Percentiles rank a stretch among this genome's conserved stretches.
Conservation (phyloP, 2,113 vertebrate genomes). For the Phoxinus phoxinus region DNA sequence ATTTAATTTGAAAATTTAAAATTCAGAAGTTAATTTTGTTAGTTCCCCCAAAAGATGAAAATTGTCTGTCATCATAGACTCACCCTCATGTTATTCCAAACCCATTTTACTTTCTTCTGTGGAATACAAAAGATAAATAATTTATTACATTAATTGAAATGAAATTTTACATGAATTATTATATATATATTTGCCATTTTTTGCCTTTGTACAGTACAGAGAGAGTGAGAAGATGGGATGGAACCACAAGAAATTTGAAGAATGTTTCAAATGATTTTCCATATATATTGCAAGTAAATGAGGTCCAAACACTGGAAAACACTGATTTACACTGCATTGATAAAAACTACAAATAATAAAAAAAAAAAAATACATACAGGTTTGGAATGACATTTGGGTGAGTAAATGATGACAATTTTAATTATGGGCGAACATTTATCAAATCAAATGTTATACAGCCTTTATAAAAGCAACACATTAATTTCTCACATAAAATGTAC, state of each 20-base stretch:
- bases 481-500: neutral
- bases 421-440: neutral
- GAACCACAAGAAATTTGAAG: too few species aligned
- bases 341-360: neutral
- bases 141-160: too few species aligned
- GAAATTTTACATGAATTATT: too few species aligned
- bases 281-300: too few species aligned
- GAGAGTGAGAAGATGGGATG: too few species aligned
- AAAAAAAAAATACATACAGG: neutral
- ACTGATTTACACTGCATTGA: too few species aligned
- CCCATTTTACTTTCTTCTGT: neutral
- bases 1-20: neutral
- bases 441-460: neutral
- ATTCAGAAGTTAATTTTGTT: neutral
- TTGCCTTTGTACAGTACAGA: too few species aligned
- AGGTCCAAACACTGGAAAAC: too few species aligned
- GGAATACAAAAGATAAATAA: neutral
- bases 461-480: too few species aligned
- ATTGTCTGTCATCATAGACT: neutral
- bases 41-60: neutral
- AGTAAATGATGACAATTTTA: neutral
- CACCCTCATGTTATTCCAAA: neutral
- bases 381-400: neutral
- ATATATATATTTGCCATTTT: too few species aligned
- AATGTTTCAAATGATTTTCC: too few species aligned